Base-by-base conservation (phyloP, 2,888 invertebrate genomes). In the Matsumyia berberina region DNA sequence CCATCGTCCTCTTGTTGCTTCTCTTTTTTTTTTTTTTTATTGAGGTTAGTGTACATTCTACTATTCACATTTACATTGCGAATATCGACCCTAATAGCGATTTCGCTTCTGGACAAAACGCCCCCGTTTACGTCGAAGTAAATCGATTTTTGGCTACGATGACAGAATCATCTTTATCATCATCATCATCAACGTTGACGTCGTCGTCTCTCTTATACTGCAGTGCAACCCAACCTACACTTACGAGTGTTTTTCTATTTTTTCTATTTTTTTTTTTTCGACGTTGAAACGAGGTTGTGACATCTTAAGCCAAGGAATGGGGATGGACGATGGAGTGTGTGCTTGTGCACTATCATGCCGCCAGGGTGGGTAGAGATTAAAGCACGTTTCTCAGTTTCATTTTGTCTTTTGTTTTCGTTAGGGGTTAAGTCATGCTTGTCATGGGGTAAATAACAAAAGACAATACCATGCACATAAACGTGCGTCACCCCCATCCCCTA, bases 111-210 rank as follows among this genome's bases (percentile, higher is more conserved):
- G 46, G 19, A 19, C 46, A 46, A 11, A 46, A 11, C 46, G 3
- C 46, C 46, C 42, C 19, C 46, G 46, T 46, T 19, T 46, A 24
- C 31, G 31, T 31, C 12, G 24, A 31, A 51, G 31, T 29, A 55
- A 55, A 24, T 55, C 53, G 53, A 55, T 55, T 31, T 55, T 53
- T 31, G 51, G 7, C 29, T 31, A 12, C 44, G 35, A 69, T 46
- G 44, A 57, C 37, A 49, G 33, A 49, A 70, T 70, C 70, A 37
- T 49, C 46, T 70, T 58, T 57, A 58, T 70, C 70, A 58, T 55
- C 69, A 17, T 46, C 46, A 11, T 46, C 46, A 67, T 46, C 8
- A 37, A 49, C 49, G n/a, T 58, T 4, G 24, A 3, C 24, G 24
- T 24, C 24, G 4, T 24, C 24, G 24, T 24, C 24, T 24, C 1